phyloP scores from a whole-genome alignment of 2,113 vertebrate species.

The Donacobius atricapilla region DNA sequence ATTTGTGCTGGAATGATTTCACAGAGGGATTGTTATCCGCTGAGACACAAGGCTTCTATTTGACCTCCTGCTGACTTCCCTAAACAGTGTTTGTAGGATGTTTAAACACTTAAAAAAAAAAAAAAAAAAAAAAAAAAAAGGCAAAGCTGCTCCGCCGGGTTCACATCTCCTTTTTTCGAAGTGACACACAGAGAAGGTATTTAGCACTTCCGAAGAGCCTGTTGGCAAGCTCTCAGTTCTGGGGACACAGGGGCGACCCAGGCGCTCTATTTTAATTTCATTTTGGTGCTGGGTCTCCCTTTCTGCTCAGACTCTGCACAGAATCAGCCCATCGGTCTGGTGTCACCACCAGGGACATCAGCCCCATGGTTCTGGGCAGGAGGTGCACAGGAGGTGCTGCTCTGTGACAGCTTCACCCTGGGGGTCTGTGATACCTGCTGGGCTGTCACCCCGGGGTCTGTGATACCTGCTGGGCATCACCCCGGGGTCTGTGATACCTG shows the following conservation, averaged over 20 bases:
- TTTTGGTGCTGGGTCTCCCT: neutral
- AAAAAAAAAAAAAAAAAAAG: neutral
- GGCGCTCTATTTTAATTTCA: neutral
- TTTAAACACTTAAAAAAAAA: conserved; percentile 25
- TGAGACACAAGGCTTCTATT: conserved; percentile 49
- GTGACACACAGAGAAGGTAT: conserved; percentile 19
- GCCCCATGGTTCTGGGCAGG: rapidly evolving
- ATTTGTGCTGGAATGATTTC: conserved; percentile 54
- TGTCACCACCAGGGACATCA: neutral
- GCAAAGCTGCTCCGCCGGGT: neutral
- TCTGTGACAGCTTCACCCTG: neutral
- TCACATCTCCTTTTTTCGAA: conserved; percentile 5
- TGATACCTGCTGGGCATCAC: neutral
- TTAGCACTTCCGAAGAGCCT: neutral
- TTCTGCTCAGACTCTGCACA: neutral
- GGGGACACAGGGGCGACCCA: neutral
- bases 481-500: neutral
- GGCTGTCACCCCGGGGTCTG: neutral
- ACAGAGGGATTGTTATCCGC: conserved; percentile 50
- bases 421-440: too few relatives aligned
- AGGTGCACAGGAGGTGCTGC: neutral
- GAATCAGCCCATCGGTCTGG: rapidly evolving
- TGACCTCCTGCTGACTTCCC: conserved; percentile 59
- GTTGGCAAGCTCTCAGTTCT: neutral
- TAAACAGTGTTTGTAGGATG: conserved; percentile 53